These are phyloP conservation scores for Escarpia spicata DNA, from an alignment of 2,888 invertebrate species.

Conservation along the genomic window DNA sequence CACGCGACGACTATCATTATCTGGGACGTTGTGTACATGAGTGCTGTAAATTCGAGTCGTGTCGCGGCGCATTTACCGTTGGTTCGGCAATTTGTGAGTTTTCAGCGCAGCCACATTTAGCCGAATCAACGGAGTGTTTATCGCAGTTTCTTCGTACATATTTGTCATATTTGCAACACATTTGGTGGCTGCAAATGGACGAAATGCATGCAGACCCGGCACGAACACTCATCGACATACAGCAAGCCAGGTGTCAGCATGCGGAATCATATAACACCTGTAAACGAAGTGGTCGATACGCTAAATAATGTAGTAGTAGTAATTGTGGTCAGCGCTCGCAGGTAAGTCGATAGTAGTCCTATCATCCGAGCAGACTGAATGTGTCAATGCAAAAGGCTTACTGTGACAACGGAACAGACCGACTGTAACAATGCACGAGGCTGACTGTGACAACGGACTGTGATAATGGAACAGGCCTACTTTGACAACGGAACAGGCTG, in stretches of 20 bases:
- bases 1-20: not conserved
- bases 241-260: not conserved
- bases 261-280: not conserved
- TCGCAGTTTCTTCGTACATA: not conserved
- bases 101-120: not conserved
- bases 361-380: not conserved
- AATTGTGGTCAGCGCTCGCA: not conserved
- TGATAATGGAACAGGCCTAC: not conserved
- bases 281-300: not conserved
- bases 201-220: not conserved
- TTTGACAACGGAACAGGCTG: not conserved
- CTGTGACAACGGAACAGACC: not conserved
- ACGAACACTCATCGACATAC: not conserved
- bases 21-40: not conserved
- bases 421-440: not conserved
- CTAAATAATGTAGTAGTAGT: not conserved
- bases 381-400: not conserved
- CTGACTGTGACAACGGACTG: not conserved
- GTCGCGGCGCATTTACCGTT: not conserved
- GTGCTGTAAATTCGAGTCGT: not conserved
- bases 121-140: not conserved
- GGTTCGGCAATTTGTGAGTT: not conserved
- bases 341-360: not conserved
- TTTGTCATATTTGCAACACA: not conserved
- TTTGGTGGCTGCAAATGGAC: not conserved